Conservation (phyloP, 2,888 invertebrate species). For the Drosophila rubida region DNA sequence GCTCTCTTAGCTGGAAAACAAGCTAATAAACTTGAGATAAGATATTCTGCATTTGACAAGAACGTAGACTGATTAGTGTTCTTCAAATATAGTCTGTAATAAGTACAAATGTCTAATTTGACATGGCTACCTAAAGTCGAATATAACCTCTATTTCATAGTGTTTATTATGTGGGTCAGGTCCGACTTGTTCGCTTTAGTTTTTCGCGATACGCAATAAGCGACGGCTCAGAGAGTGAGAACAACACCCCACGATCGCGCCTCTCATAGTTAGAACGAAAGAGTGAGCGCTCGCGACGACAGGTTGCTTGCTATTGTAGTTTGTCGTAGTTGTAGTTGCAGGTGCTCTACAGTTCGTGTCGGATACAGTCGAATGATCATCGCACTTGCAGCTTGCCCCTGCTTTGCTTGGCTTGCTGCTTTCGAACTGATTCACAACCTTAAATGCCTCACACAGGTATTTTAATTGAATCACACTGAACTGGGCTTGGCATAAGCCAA, state of each 20-base stretch:
- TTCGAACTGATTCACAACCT: neutral
- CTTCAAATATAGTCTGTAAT: neutral
- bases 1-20: neutral
- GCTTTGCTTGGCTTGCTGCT: neutral
- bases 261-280: neutral
- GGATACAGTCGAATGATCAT: neutral
- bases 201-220: slow-evolving; percentile 6
- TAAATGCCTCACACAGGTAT: neutral
- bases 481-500: neutral
- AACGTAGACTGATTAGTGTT: neutral
- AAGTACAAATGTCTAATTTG: no score
- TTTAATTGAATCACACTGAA: neutral
- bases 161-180: slow-evolving; percentile 16
- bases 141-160: slow-evolving; percentile 2
- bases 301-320: slow-evolving; percentile 14
- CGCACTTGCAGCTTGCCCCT: neutral
- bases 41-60: neutral
- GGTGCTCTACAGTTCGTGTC: neutral
- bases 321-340: slow-evolving; percentile 1
- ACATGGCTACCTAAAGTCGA: neutral
- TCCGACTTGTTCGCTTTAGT: slow-evolving; percentile 11
- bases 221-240: neutral
- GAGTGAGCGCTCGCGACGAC: slow-evolving; percentile 6
- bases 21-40: slow-evolving; percentile 1
- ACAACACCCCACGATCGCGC: neutral